phyloP scores from a whole-genome alignment of 2,888 invertebrate genomes.

The Meiosimyza platycephala region DNA sequence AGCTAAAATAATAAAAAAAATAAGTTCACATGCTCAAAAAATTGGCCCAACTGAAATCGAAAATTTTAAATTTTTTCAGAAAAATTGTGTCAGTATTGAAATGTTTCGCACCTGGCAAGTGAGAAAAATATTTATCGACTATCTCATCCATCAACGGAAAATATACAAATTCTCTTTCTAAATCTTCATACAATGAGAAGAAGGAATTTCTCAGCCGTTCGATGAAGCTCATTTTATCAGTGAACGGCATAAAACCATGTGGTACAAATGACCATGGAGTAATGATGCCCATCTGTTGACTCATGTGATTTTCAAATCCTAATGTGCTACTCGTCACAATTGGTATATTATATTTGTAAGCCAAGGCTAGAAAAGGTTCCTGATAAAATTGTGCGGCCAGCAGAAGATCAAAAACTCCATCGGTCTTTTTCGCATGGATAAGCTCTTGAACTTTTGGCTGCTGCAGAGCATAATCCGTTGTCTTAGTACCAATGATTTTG shows the following conservation, averaged over 20 bases:
- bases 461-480: constrained; percentile 61
- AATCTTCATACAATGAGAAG: constrained; percentile 59
- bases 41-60: no score
- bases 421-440: constrained; percentile 52
- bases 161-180: constrained; percentile 56
- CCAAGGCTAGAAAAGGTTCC: constrained; percentile 66
- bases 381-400: constrained; percentile 67
- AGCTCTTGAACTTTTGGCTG: constrained; percentile 60
- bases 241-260: constrained; percentile 65
- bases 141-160: constrained; percentile 64
- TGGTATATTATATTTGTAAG: constrained; percentile 65
- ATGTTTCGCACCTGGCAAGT: constrained; percentile 51
- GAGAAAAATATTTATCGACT: constrained; percentile 58
- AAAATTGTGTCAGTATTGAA: no score
- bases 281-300: constrained; percentile 68
- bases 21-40: no score
- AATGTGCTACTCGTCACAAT: constrained; percentile 65
- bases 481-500: constrained; percentile 57
- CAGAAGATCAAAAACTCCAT: constrained; percentile 65
- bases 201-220: constrained; percentile 70
- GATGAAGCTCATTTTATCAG: constrained; percentile 70
- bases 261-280: constrained; percentile 69
- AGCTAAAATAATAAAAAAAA: no score
- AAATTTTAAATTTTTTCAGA: no score
- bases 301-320: constrained; percentile 67